Evolutionary conservation across 2,113 vertebrate genomes (phyloP).

Genomic region (Otis tarda): DNA sequence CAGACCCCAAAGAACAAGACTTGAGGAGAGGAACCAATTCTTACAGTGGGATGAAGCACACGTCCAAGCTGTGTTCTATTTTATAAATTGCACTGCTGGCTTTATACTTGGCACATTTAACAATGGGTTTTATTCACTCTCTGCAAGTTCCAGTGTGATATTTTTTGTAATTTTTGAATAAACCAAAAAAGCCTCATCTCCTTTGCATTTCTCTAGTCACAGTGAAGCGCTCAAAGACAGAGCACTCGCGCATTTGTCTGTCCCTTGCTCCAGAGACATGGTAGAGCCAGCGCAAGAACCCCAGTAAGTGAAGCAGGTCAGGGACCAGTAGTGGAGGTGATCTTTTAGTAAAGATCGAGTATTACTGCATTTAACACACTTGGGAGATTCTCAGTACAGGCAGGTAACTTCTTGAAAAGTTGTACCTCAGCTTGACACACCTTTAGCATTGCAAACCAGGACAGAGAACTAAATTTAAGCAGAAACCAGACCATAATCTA

Average conservation of each 20-base stretch:
- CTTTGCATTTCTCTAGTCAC: neutral
- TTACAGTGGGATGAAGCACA: conserved; percentile 83
- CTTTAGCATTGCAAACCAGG: neutral
- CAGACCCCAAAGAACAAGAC: conserved; percentile 71
- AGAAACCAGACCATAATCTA: neutral
- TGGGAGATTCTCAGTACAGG: neutral
- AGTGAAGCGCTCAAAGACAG: neutral
- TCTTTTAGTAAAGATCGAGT: neutral
- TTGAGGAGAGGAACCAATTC: conserved; percentile 78
- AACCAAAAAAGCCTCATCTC: conserved; percentile 56
- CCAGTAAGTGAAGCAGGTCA: neutral
- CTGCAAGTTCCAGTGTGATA: neutral
- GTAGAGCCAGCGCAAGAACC: neutral
- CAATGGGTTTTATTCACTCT: conserved; percentile 46
- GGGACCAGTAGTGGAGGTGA: neutral
- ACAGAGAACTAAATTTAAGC: neutral
- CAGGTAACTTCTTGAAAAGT: neutral
- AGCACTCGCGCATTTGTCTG: neutral
- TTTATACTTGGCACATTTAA: neutral
- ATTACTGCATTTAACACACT: neutral
- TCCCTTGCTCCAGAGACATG: neutral
- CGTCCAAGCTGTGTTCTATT: conserved; percentile 93
- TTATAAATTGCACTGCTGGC: conserved; percentile 77
- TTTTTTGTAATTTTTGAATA: conserved; percentile 76
- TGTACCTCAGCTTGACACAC: neutral